Evolutionary conservation across 2,113 vertebrate species (phyloP).

Genomic region (Atrichornis clamosus): DNA sequence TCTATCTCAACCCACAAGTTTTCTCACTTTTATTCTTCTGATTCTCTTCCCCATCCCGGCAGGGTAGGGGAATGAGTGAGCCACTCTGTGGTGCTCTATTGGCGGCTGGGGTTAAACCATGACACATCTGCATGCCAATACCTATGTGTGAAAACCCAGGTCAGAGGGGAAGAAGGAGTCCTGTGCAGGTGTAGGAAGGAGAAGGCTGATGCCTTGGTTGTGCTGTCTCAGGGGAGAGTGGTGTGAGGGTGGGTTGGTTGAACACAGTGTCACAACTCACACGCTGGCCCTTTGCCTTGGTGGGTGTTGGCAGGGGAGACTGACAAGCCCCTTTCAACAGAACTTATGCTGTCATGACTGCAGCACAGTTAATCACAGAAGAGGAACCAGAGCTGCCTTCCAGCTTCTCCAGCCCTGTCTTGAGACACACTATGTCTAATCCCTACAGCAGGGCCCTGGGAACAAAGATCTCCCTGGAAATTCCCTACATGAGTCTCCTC

Average conservation of each 20-base stretch:
- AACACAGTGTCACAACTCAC: fast-evolving
- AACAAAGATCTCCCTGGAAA: neutral
- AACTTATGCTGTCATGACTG: neutral
- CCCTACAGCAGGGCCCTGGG: neutral
- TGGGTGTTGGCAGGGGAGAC: neutral
- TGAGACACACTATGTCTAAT: neutral
- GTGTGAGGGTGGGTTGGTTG: neutral
- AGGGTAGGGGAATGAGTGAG: fast-evolving
- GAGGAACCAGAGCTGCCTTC: neutral
- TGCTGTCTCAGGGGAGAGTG: neutral
- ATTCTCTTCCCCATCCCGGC: neutral
- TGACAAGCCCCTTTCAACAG: neutral
- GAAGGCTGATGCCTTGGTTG: neutral
- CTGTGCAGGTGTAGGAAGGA: neutral
- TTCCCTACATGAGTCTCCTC: neutral
- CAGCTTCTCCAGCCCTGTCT: neutral
- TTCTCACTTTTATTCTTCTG: neutral
- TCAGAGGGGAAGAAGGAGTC: neutral
- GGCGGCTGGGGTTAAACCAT: neutral
- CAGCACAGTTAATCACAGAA: neutral
- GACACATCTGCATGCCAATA: fast-evolving
- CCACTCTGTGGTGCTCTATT: neutral
- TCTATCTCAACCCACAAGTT: neutral
- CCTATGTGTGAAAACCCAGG: neutral
- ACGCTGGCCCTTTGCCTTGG: neutral